Evolutionary conservation across 2,797 vertebrate genomes (phyloP), one percentile per base, ranked within the genome.

Genomic region (Trachurus trachurus): DNA sequence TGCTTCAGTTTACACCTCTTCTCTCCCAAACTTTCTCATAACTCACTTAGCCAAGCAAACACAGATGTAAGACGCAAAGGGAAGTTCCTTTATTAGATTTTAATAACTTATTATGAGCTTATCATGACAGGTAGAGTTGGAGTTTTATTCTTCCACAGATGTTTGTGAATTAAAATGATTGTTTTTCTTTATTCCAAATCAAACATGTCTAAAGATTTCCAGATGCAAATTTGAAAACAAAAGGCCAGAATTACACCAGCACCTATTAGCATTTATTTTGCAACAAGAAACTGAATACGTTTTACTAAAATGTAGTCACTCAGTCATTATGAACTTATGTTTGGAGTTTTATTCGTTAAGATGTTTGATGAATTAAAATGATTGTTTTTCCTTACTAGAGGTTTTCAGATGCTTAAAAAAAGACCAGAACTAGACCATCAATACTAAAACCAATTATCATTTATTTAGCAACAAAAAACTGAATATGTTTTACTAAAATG

Each of bases 1-100:
- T 49, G 64, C 77, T 67, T 61, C 15, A 62, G 19, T 47, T 10
- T 26, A 11, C n/a, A 21, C 19, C 29, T 58, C 13, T 40, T 69
- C 58, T 26, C 26, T 26, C 26, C 1, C 54, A 59, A 59, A 45
- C 10, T 47, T 5, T 15, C 29, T 29, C 45, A 2, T 54, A 2
- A 53, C 50, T 56, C 9, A 13, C 19, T 37, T 37, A 58, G 16
- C 29, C 56, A 4, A 37, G 10, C 37, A 37, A 58, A 34, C 37
- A 58, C 26, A 31, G 53, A 56, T 17, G 31, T 16, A 15, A 16
- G 53, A 31, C 13, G 17, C n/a, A 6, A 26, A 29, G 3, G n/a
- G 56, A 70, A 47, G 11, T 13, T 40, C 12, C 3, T 0, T 0
- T 9, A 5, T 52, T 10, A 29, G 12, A 31, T 66, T 34, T 64